Evolutionary conservation across 2,113 vertebrate genomes (phyloP).

Genomic region (Melierax canorus): DNA sequence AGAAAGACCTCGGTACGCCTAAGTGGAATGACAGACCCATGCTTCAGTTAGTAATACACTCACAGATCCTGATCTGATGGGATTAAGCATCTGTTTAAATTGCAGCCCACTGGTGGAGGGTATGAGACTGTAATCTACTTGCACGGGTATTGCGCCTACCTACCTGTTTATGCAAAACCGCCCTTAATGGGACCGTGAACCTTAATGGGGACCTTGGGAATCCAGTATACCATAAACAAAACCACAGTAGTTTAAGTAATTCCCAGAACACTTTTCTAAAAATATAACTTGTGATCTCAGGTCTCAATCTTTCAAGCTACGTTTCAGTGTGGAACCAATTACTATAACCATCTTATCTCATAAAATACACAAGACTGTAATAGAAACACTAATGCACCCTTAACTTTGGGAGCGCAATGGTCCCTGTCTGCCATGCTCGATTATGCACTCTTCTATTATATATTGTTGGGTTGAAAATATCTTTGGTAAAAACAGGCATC

Average conservation of each 20-base stretch:
- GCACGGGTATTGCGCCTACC: background rate
- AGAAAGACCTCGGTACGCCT: background rate
- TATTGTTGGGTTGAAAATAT: background rate
- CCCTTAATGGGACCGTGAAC: background rate
- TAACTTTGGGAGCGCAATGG: background rate
- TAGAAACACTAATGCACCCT: background rate
- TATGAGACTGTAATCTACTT: background rate
- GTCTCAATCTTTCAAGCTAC: background rate
- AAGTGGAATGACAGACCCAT: background rate
- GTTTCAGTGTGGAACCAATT: background rate
- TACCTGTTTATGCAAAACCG: background rate
- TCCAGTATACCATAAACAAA: background rate
- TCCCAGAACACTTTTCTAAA: background rate
- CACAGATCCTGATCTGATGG: background rate
- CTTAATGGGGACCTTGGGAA: conserved; percentile 26
- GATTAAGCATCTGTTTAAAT: background rate
- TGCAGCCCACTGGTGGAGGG: background rate
- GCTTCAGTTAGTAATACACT: background rate
- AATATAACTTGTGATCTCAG: background rate
- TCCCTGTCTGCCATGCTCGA: background rate
- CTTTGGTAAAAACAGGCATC: background rate
- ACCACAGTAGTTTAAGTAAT: background rate
- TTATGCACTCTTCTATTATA: background rate
- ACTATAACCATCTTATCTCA: background rate
- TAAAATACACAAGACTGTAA: background rate